Conservation (phyloP, 2,797 vertebrate genomes). For the Gymnoscopelus braueri region DNA sequence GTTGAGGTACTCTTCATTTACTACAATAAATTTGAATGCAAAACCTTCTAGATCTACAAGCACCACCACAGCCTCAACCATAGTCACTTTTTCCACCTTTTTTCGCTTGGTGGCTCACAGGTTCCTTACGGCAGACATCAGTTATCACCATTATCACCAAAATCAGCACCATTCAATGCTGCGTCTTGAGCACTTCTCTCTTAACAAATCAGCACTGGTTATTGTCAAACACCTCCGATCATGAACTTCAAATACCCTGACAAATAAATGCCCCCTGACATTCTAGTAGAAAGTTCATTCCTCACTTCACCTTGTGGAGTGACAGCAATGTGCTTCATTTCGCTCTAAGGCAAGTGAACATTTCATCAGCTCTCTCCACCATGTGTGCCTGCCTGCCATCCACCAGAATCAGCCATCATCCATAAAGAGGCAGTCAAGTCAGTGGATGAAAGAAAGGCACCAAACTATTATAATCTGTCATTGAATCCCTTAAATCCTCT, state of each 20-base stretch:
- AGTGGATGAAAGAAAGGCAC: background rate
- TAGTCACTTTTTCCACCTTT: background rate
- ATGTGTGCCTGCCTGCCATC: conserved; percentile 41
- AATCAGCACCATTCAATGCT: conserved; percentile 6
- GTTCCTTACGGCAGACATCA: conserved; percentile 27
- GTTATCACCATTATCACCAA: conserved; percentile 29
- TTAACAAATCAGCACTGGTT: conserved; percentile 4
- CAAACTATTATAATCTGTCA: too few relatives aligned
- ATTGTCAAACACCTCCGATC: background rate
- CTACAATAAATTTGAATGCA: background rate
- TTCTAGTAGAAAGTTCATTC: conserved; percentile 18
- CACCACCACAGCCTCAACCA: too few relatives aligned
- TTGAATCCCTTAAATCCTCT: too few relatives aligned
- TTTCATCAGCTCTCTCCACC: conserved; percentile 38
- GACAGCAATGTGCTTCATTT: conserved; percentile 45
- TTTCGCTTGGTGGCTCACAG: conserved; percentile 5
- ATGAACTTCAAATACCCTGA: background rate
- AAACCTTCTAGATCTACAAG: background rate
- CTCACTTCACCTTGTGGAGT: conserved; percentile 28
- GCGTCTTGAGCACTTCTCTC: conserved; percentile 1
- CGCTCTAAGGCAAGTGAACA: conserved; percentile 34
- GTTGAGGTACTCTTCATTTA: conserved; percentile 1
- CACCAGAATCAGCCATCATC: conserved; percentile 31
- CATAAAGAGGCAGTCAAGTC: conserved; percentile 25
- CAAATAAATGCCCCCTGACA: conserved; percentile 22